Base-by-base conservation (phyloP, 2,888 invertebrate genomes). In the Tenthredo livida region DNA sequence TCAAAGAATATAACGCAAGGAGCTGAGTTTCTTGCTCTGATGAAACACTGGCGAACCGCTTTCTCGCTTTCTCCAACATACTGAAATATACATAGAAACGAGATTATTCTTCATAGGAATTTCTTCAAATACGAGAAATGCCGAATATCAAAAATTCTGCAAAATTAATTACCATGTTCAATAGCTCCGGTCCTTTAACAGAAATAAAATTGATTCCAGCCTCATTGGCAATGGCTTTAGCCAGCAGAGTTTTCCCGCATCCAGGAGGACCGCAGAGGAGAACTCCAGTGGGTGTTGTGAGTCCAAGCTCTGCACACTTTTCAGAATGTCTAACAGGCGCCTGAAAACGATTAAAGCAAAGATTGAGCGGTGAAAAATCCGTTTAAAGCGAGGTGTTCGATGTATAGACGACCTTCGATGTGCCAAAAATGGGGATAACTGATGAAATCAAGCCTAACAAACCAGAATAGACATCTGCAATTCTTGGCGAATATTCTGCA, bases 1-100 rank as follows among this genome's bases (percentile, higher is more conserved):
- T 99, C 99, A 92, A 99, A 99, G 94, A 99, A 99, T 93, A 99
- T 99, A 3, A 99, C 98, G 92, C 99, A 99, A 0, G 99, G 99
- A 0, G 98, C 96, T 0, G 99, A 99, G 93, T 98, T 98, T 72
- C 97, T 94, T 0, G 99, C 99, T 87, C 99, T 95, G 92, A 98
- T 97, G 92, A 99, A 99, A 90, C 98, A 98, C 37, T 98, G 97
- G n/a, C 99, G 95, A 0, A 99, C 98, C 0, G 99, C 99, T 89
- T 98, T 95, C 94, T 99, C 99, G 93, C 99, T 99, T 94, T 99
- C 99, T 86, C 99, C 99, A 25, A 99, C 98, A 93, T 99, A 99
- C 97, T 97, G 89, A 0, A 92, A 88, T n/a, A n/a, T n/a, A n/a
- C n/a, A n/a, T 86, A 84, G 86, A 86, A 86, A 85, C 40, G 84